phyloP scores from a whole-genome alignment of 2,797 vertebrate genomes.

The Limosa lapponica region DNA sequence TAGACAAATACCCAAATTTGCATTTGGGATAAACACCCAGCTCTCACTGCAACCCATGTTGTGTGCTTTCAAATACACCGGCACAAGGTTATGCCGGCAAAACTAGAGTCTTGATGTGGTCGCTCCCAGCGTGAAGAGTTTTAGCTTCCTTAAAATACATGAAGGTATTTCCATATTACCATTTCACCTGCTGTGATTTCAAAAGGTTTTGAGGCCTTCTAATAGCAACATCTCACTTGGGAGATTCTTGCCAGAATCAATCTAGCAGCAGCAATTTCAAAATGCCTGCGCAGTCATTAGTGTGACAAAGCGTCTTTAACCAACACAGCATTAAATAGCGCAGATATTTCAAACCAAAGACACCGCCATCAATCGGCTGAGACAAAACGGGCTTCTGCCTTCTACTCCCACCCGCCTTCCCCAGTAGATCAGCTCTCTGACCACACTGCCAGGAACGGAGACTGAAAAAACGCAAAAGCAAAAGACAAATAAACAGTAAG shows the following conservation, averaged over 20 bases:
- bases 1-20: background rate
- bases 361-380: background rate
- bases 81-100: background rate
- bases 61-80: background rate
- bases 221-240: background rate
- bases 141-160: background rate
- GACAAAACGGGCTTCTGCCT: background rate
- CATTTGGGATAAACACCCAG: background rate
- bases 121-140: background rate
- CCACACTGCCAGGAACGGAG: background rate
- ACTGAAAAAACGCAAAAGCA: background rate
- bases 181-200: background rate
- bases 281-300: fast-evolving
- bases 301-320: background rate
- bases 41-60: background rate
- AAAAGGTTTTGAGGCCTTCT: background rate
- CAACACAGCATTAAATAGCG: background rate
- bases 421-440: background rate
- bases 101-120: background rate
- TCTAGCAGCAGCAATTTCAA: background rate
- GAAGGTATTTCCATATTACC: background rate
- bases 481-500: background rate
- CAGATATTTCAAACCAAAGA: slow-evolving; percentile 7
- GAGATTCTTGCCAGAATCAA: background rate
- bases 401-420: background rate